Percentiles rank a stretch among this genome's conserved stretches.
phyloP scores from a whole-genome alignment of 2,113 vertebrate species.

The Rhinopithecus roxellana region DNA sequence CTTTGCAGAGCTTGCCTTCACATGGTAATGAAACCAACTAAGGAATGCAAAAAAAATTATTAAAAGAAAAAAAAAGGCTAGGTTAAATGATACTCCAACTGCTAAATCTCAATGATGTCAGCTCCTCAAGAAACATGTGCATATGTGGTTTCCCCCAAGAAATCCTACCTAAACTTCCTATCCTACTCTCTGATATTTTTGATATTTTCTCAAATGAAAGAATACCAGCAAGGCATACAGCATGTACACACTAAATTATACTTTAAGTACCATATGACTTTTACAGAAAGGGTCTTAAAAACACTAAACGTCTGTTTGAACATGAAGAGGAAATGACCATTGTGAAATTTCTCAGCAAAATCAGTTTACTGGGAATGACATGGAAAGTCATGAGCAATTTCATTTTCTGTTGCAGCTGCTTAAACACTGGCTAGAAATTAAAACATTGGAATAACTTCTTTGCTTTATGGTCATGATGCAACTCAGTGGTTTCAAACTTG shows the following conservation, averaged over 20 bases:
- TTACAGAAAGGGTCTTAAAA: constrained; percentile 26
- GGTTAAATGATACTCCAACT: constrained; percentile 49
- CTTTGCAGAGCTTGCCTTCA: constrained; percentile 7
- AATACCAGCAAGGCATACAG: background rate
- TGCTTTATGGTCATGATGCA: constrained; percentile 65
- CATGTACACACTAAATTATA: background rate
- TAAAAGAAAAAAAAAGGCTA: constrained; percentile 2
- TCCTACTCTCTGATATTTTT: background rate
- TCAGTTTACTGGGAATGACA: constrained; percentile 25
- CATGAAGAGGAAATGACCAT: constrained; percentile 30
- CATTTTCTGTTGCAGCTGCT: constrained; percentile 60
- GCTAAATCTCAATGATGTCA: constrained; percentile 42
- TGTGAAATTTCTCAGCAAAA: constrained; percentile 66
- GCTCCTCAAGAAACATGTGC: background rate
- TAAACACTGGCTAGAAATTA: constrained; percentile 66
- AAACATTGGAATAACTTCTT: constrained; percentile 57
- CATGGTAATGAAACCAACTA: constrained; percentile 27
- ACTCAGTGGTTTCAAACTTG: constrained; percentile 60
- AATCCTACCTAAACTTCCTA: background rate
- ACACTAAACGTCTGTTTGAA: constrained; percentile 31
- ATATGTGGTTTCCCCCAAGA: background rate
- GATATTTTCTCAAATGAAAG: constrained; percentile 5
- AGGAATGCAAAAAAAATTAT: constrained; percentile 53
- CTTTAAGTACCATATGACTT: background rate
- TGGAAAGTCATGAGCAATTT: constrained; percentile 6